Evolutionary conservation across 2,797 vertebrate genomes (phyloP), one percentile per base, ranked within the genome.

Genomic region (Tachyglossus aculeatus): DNA sequence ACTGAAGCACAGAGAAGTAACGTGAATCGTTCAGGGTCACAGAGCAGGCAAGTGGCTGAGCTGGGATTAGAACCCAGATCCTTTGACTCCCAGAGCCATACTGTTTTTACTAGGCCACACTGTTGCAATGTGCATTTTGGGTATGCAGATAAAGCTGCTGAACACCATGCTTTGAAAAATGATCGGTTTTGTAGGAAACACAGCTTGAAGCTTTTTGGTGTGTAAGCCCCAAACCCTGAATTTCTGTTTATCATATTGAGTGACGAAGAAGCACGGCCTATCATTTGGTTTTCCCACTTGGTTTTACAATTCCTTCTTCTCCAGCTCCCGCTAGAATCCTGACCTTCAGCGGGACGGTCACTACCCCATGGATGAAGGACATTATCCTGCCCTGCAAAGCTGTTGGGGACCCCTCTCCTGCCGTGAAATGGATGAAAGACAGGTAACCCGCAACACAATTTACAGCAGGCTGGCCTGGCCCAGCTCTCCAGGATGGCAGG

Each of bases 341-440:
- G 66, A 99, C 98, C 1, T 99, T 99, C 88, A 98, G 98, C 0
- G 96, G 98, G n/a, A 99, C 97, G 0, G 97, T 99, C 55, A 99
- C 97, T 6, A 99, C 98, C 0, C 98, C 98, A 0, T 99, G 98
- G 98, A 99, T 99, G 98, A 98, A 95, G 74, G 98, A 99, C 82
- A 98, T 99, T 3, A 93, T 96, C 54, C 89, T 99, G 21, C 97
- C 97, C 2, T 99, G 98, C 84, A 98, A 97, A 82, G 97, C 96
- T 0, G 97, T 99, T 3, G 98, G 98, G 47, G 97, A 99, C 63
- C 96, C 96, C 5, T 93, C 95, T 48, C 97, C 97, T 0, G 95
- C 96, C 40, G 94, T 99, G 69, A 99, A 99, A 82, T 99, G 98
- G 98, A 96, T 98, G 88, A 99, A 99, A 88, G 96, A 97, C 92